Evolutionary conservation across 1,140 invertebrate genomes (phyloP), one percentile per base, ranked within the genome.

Genomic region (Cyclina sinensis): DNA sequence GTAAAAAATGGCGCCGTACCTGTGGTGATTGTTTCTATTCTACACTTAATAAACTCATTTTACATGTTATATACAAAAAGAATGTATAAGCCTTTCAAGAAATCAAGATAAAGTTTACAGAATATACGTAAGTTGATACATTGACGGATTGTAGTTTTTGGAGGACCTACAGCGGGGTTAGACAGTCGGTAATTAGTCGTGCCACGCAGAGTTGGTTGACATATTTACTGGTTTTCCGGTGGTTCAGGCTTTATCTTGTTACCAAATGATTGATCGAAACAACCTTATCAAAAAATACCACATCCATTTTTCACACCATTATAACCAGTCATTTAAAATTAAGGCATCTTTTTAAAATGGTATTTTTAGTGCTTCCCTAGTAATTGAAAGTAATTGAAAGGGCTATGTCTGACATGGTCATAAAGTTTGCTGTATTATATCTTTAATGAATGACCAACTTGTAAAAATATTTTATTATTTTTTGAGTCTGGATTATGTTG

Each of bases 91-190:
- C 12, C 51, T 24, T 27, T 27, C n/a, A 62, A 39, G 18, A 57
- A 76, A 48, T 87, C 30, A 81, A 82, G 46, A 82, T 81, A 48
- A 30, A 82, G 43, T 80, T 88, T 68, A 76, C 32, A 46, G 74
- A 85, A 80, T 24, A 43, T 39, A 81, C 0, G 79, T 81, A 81
- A 81, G 30, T 12, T 81, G 79, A 81, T 81, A 59, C 35, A 57
- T 57, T 43, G 79, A 48, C 54, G 43, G 32, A 81, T 62, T 24
- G 35, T 81, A 18, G 43, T 54, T 30, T 48, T 1, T 1, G 30
- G 21, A 18, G 30, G 79, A 81, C 79, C 79, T 78, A 81, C 79
- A 62, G 54, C 79, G 32, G 32, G 54, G 35, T 57, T 37, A n/a
- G 57, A 35, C 35, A 65, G 54, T 16, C 7, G 4, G 24, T 81